A percentile compares a stretch with the other conserved stretches of the same genome.
These are phyloP conservation scores for Caenorhabditis brenneri DNA, from an alignment of 1,140 invertebrate species.

Conservation along the genomic window DNA sequence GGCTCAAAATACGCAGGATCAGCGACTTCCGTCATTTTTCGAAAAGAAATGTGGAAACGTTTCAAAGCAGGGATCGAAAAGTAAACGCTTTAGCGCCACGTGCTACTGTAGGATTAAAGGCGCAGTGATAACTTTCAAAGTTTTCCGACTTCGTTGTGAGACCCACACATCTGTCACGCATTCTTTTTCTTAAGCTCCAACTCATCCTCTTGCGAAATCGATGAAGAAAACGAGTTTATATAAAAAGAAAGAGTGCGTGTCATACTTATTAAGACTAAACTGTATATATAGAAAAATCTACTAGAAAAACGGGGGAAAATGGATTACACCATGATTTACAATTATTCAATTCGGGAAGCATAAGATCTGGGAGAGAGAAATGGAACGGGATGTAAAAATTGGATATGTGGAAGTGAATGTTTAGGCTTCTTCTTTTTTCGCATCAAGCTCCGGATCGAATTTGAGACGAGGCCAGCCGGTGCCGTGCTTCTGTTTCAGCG, in stretches of 20 bases:
- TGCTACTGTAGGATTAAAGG: too few relatives aligned
- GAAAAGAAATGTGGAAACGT: background rate
- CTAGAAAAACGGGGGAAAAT: background rate
- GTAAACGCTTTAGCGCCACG: too few relatives aligned
- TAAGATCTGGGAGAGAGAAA: background rate
- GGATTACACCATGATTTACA: slow-evolving; percentile 8
- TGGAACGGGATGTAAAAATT: background rate
- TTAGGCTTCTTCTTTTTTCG: background rate
- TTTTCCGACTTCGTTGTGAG: too few relatives aligned
- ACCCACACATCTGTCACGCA: too few relatives aligned
- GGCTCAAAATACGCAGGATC: background rate
- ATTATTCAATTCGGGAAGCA: background rate
- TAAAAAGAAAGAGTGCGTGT: too few relatives aligned
- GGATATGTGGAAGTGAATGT: background rate
- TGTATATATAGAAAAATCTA: background rate
- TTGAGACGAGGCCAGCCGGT: slow-evolving; percentile 78
- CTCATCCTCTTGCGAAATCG: too few relatives aligned
- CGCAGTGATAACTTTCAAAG: too few relatives aligned
- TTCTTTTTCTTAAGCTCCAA: too few relatives aligned
- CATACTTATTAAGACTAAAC: too few relatives aligned
- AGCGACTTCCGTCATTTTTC: background rate
- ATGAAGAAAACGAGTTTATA: too few relatives aligned
- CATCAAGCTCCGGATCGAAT: slow-evolving; percentile 53
- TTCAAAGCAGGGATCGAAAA: too few relatives aligned
- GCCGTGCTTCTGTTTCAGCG: slow-evolving; percentile 84